A percentile compares a stretch with the other conserved stretches of the same genome.
Evolutionary conservation across 2,888 invertebrate genomes (phyloP).

Genomic region (Orchesellides sinensis): DNA sequence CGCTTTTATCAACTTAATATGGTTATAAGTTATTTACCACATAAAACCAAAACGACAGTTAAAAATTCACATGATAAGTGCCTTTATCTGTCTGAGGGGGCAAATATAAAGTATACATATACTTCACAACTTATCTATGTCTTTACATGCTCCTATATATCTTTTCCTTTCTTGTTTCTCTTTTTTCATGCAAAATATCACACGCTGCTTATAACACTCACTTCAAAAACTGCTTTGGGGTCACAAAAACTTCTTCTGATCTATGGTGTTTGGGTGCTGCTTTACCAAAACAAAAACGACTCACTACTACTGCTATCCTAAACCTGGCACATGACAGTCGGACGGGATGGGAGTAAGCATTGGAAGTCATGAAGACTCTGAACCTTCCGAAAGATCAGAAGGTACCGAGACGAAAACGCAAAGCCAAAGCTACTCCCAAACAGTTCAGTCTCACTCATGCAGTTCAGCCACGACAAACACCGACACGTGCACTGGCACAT

Average conservation of each 20-base stretch:
- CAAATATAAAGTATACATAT: too few relatives aligned
- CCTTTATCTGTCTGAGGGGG: too few relatives aligned
- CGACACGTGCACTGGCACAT: constrained; percentile 67
- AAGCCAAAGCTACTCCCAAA: constrained; percentile 67
- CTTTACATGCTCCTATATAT: too few relatives aligned
- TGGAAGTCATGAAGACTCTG: constrained; percentile 73
- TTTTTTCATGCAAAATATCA: not conserved
- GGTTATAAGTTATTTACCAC: too few relatives aligned
- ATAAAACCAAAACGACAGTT: too few relatives aligned
- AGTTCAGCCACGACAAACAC: constrained; percentile 60
- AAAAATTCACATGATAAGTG: too few relatives aligned
- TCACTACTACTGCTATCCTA: constrained; percentile 5
- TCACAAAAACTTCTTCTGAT: not conserved
- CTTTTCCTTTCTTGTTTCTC: constrained; percentile 1
- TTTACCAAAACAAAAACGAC: constrained; percentile 7
- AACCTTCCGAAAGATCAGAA: constrained; percentile 71
- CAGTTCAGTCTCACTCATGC: constrained; percentile 61
- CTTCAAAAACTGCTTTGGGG: not conserved
- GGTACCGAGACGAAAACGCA: constrained; percentile 71
- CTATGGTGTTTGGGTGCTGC: constrained; percentile 5
- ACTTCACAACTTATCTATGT: too few relatives aligned
- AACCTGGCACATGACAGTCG: constrained; percentile 61
- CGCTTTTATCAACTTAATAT: too few relatives aligned
- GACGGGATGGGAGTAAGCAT: constrained; percentile 72
- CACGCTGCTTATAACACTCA: not conserved